Evolutionary conservation across 2,888 invertebrate genomes (phyloP), one percentile per base, ranked within the genome.

Genomic region (Lycia hirtaria): DNA sequence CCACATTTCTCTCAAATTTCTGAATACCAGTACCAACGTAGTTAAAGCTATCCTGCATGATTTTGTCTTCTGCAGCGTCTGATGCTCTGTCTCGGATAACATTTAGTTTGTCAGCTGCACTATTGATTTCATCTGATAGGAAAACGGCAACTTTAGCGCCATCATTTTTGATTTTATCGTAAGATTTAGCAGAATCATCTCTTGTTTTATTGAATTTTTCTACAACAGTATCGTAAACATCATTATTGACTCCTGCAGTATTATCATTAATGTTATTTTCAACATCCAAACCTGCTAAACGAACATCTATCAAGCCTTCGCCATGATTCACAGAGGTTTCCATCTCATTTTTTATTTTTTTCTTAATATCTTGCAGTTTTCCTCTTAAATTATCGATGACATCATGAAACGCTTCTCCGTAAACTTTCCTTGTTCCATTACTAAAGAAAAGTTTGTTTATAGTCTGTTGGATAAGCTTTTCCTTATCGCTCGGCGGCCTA

Each of bases 361-460:
- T 56, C 4, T 20, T 53, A 22, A 60, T 35, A 10, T 64, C 57
- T 3, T 40, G 40, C 7, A 66, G 10, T 44, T 56, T 41, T 17
- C 49, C 56, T 35, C 45, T 54, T 17, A 66, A 51, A 37, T 62
- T 55, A 6, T 60, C 47, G n/a, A 67, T 44, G 10, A 52, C 58
- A 37, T 62, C 54, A 17, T 56, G 41, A 26, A 65, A 65, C 2
- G 57, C 60, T 4, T 40, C 19, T 6, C 49, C 63, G 0, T 44
- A 45, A 0, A 62, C 14, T 22, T 49, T 44, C 30, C 63, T 63
- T 4, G 67, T 61, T 15, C 62, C 53, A 6, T 71, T 68, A 17
- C 26, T 50, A n/a, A 66, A 49, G n/a, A 72, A 64, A 7, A 72
- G 67, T 32, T 68, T 60, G 2, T 62, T 56, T 19, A 75, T 43